phyloP scores from a whole-genome alignment of 2,113 vertebrate species.

The Neogobius melanostomus region DNA sequence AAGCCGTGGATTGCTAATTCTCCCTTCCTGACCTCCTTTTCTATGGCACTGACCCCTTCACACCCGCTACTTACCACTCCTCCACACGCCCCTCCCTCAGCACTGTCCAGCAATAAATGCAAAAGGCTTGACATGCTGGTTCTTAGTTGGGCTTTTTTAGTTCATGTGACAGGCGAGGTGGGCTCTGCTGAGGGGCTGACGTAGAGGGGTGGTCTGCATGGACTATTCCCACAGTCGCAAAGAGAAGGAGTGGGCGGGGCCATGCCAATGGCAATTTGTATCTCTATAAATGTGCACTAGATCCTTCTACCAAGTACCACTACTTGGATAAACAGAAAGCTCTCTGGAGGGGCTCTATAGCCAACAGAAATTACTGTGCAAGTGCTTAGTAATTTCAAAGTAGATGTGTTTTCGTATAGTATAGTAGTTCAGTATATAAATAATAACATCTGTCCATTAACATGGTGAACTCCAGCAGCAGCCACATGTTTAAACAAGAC shows the following conservation, averaged over 20 bases:
- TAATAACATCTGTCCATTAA: no score
- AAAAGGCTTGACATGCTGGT: slow-evolving; percentile 82
- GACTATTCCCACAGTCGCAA: slow-evolving; percentile 77
- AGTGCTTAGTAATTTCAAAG: no score
- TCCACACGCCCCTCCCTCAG: slow-evolving; percentile 64
- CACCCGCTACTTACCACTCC: slow-evolving; percentile 51
- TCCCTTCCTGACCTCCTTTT: slow-evolving; percentile 87
- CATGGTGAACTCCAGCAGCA: no score
- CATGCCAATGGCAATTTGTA: slow-evolving; percentile 70
- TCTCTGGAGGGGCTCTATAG: slow-evolving; percentile 54
- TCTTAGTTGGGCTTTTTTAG: slow-evolving; percentile 57
- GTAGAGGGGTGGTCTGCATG: slow-evolving; percentile 60
- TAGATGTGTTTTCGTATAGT: no score
- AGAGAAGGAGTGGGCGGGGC: slow-evolving; percentile 55
- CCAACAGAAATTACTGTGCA: no score
- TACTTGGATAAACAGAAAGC: slow-evolving; percentile 42
- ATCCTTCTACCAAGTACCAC: slow-evolving; percentile 44
- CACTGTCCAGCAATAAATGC: slow-evolving; percentile 81
- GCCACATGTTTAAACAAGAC: no score
- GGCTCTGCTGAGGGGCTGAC: slow-evolving; percentile 57
- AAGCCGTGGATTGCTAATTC: slow-evolving; percentile 90
- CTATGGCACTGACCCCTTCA: slow-evolving; percentile 80
- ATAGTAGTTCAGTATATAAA: no score
- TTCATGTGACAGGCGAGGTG: slow-evolving; percentile 74
- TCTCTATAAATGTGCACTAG: slow-evolving; percentile 74